A percentile compares a stretch with the other conserved stretches of the same genome.
Evolutionary conservation across 2,888 invertebrate species (phyloP).

Genomic region (Holacanthella duospinosa): DNA sequence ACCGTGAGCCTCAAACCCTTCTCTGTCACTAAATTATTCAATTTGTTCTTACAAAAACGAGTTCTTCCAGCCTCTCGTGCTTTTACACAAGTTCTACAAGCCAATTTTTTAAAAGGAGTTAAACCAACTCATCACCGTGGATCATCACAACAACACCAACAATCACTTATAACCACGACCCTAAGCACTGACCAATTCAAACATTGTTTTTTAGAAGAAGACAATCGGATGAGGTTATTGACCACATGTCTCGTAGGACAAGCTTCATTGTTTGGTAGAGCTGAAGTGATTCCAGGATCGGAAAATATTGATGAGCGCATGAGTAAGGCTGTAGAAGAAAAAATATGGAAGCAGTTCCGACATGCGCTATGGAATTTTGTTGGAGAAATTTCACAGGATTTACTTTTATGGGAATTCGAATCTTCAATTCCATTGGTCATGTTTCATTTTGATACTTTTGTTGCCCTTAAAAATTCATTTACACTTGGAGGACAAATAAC

Average conservation of each 20-base stretch:
- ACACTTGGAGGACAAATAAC: conserved; percentile 24
- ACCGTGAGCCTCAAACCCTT: conserved; percentile 60
- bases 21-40: conserved; percentile 61
- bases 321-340: conserved; percentile 26
- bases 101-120: conserved; percentile 14
- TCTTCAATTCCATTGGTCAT: conserved; percentile 26
- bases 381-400: conserved; percentile 66
- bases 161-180: too few relatives aligned
- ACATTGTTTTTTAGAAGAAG: conserved; percentile 23
- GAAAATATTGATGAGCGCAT: conserved; percentile 29
- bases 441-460: conserved; percentile 23
- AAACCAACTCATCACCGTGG: neutral
- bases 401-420: conserved; percentile 55
- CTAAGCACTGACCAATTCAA: conserved; percentile 20
- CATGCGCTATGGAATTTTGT: conserved; percentile 70
- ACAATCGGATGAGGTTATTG: conserved; percentile 19
- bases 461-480: conserved; percentile 24
- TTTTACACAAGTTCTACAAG: conserved; percentile 17
- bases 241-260: conserved; percentile 25
- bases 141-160: neutral
- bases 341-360: conserved; percentile 50
- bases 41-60: conserved; percentile 40
- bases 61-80: conserved; percentile 20
- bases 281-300: conserved; percentile 27
- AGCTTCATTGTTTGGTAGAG: conserved; percentile 29